phyloP scores from a whole-genome alignment of 2,797 vertebrate genomes.

The Gymnothorax javanicus region DNA sequence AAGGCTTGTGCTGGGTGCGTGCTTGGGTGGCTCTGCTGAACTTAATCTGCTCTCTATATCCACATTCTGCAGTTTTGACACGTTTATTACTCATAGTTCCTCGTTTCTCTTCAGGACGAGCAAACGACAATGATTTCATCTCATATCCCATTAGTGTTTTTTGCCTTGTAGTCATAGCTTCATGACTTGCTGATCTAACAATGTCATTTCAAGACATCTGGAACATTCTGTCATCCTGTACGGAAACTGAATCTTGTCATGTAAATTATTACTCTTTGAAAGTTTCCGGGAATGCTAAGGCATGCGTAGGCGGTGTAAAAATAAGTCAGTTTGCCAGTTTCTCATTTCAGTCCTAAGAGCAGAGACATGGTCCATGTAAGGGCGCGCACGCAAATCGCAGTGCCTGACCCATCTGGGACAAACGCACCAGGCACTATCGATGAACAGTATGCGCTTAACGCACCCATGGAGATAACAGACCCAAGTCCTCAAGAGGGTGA shows the following conservation, averaged over 20 bases:
- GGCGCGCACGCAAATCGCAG: too few species aligned
- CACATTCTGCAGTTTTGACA: background rate
- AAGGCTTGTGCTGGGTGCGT: slow-evolving; percentile 22
- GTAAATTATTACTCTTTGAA: background rate
- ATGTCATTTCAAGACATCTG: background rate
- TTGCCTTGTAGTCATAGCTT: background rate
- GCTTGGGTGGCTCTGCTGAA: background rate
- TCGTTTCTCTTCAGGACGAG: background rate
- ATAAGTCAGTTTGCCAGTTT: background rate
- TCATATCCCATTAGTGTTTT: background rate
- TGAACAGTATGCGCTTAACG: too few species aligned
- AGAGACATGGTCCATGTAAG: too few species aligned
- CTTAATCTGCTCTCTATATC: background rate
- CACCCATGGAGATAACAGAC: too few species aligned
- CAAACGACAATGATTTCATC: background rate
- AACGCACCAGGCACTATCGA: too few species aligned
- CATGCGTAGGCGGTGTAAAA: background rate
- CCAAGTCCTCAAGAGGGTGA: too few species aligned
- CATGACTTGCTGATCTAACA: background rate
- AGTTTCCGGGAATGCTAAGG: background rate
- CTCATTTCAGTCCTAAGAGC: background rate
- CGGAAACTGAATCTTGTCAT: background rate
- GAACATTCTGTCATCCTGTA: background rate
- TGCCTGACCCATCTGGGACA: too few species aligned
- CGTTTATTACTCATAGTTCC: slow-evolving; percentile 6